Percentiles rank a stretch among this genome's conserved stretches.
These are phyloP conservation scores for Lordiphosa clarofinis DNA, from an alignment of 1,140 invertebrate genomes.

Conservation along the genomic window DNA sequence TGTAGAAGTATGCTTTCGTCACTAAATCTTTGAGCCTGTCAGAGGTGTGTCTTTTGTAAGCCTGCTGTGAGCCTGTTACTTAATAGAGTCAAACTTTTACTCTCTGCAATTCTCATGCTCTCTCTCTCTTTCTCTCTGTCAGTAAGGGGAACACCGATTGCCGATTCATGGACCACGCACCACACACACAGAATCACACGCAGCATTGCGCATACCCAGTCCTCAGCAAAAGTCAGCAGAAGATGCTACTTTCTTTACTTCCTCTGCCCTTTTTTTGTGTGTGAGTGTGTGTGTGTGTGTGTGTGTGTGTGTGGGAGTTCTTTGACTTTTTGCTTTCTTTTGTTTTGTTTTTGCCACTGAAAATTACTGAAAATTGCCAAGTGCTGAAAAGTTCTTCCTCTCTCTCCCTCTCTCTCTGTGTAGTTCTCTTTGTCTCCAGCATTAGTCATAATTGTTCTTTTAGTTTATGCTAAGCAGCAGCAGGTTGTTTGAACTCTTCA, in stretches of 20 bases:
- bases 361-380: slow-evolving; percentile 69
- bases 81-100: slow-evolving; percentile 69
- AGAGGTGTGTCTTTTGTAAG: too few species aligned
- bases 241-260: slow-evolving; percentile 14
- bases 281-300: not conserved
- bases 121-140: not conserved
- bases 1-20: too few species aligned
- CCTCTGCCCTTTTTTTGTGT: not conserved
- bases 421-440: slow-evolving; percentile 52
- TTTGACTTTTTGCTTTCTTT: slow-evolving; percentile 61
- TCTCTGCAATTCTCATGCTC: slow-evolving; percentile 11
- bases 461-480: slow-evolving; percentile 43
- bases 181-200: slow-evolving; percentile 35
- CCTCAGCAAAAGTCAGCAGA: slow-evolving; percentile 64
- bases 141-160: too few species aligned
- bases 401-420: not conserved
- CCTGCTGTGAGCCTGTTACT: slow-evolving; percentile 66
- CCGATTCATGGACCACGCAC: slow-evolving; percentile 7
- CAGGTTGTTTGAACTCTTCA: slow-evolving; percentile 53
- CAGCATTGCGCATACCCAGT: slow-evolving; percentile 51
- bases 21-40: not conserved
- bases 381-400: slow-evolving; percentile 56
- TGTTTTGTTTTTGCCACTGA: slow-evolving; percentile 58
- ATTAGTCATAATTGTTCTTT: slow-evolving; percentile 65
- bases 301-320: slow-evolving; percentile 44